Evolutionary conservation across 2,113 vertebrate genomes (phyloP), one percentile per base, ranked within the genome.

Genomic region (Halcyon malimbica): DNA sequence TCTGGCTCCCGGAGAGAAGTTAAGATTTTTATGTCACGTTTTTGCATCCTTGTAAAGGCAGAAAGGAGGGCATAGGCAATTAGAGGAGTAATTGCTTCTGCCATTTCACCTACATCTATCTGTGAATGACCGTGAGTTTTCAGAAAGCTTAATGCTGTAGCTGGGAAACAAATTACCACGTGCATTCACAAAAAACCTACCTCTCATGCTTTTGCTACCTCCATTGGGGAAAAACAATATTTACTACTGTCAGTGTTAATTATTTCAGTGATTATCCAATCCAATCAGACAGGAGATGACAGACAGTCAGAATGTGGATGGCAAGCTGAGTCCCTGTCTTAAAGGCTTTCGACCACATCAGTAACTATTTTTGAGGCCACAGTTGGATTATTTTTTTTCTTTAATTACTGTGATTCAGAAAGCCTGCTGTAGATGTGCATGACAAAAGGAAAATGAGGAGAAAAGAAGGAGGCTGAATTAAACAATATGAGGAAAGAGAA

Each of bases 401-500:
- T 76, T 4, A 82, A 39, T 51, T 69, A 51, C 54, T 73, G 41
- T 31, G 35, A 75, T 77, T 74, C 79, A 76, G 35, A 80, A 90
- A 50, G 5, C 25, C 33, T 83, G 35, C 29, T 48, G 24, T 56
- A 42, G 62, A 60, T 89, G 21, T 75, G 33, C 35, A 39, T 74
- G 29, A 59, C 79, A 78, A 95, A 93, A 83, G 44, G 57, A 81
- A 93, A 91, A 92, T 48, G 59, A 80, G 46, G 53, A 90, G n/a
- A 63, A 90, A 83, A 94, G 53, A 46, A 13, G 69, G 57, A 51
- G 37, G 35, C 42, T 86, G 87, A 39, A 71, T 86, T 76, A 84
- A 91, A 92, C 91, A 94, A 92, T 90, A 37, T 89, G 57, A 90
- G 93, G 93, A 93, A 97, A 91, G 82, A 92, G 53, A 81, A 90